phyloP scores from a whole-genome alignment of 2,797 vertebrate genomes.

The Sebastes jordani region DNA sequence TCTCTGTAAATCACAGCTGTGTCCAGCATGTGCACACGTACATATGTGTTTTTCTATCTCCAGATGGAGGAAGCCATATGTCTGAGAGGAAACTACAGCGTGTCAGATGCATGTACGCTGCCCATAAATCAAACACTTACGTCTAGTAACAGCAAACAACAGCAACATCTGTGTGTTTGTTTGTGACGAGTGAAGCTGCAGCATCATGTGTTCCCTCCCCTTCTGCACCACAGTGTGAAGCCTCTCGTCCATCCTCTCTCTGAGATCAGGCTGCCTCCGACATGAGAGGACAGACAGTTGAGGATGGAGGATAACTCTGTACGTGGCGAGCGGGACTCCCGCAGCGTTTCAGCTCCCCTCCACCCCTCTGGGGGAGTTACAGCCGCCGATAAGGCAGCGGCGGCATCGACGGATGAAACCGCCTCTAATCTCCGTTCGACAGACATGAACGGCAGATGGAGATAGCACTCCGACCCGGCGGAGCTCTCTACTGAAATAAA shows the following conservation, averaged over 20 bases:
- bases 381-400: neutral
- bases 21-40: no score
- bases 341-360: no score
- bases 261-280: no score
- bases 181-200: neutral
- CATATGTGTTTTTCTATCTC: neutral
- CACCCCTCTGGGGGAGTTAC: neutral
- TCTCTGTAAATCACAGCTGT: no score
- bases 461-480: neutral
- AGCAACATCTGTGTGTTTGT: neutral
- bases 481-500: neutral
- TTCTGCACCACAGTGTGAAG: no score
- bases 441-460: slow-evolving; percentile 3
- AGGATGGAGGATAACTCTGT: neutral
- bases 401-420: neutral
- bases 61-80: neutral
- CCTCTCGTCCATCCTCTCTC: neutral
- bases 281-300: neutral
- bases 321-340: neutral
- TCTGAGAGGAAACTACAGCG: neutral
- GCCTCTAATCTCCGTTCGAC: slow-evolving; percentile 18
- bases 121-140: neutral
- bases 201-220: neutral
- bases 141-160: neutral
- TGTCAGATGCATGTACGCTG: neutral